Evolutionary conservation across 1,140 invertebrate genomes (phyloP), one percentile per base, ranked within the genome.

Genomic region (Armadillidium nasatum): DNA sequence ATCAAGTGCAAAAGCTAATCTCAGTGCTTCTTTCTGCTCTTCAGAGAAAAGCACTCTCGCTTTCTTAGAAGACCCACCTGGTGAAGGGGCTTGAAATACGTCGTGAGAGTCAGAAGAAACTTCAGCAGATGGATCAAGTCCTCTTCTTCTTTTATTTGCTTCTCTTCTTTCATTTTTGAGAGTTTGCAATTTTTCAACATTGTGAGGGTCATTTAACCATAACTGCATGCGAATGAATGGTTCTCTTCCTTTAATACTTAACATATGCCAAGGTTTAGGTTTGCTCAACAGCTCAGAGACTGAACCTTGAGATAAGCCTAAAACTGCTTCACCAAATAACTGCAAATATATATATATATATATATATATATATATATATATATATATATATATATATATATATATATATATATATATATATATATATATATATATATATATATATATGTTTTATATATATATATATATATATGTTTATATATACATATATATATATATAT

Each of bases 191-290:
- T 87, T 85, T 82, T 98, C 95, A 60, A 98, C 90, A 84, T 97
- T 98, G 84, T 94, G 91, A 10, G 95, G 90, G 83, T 99, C 96
- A 79, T 92, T 93, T 10, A 99, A 86, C 96, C 96, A 99, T 23
- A 97, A 85, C 84, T 98, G 95, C 96, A 99, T 99, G 77, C 96
- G 89, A 78, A 98, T 97, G 87, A 98, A 99, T 0, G 97, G 97
- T 85, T 99, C 96, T 44, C 96, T 87, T 0, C 96, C 96, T 85
- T 99, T 99, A 84, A 98, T 97, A 82, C 95, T 97, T 9, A 99
- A 88, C 95, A 98, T 97, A 83, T 97, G 95, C 97, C 97, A 99
- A 0, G 96, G 96, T 83, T 98, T 98, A 0, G 97, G 97, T 85
- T 99, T 98, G 69, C 95, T 97, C 0, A 99, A 87, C 15, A 99